Percentiles rank a stretch among this genome's conserved stretches.
Conservation (phyloP, 2,113 vertebrate species). For the Caloenas nicobarica region DNA sequence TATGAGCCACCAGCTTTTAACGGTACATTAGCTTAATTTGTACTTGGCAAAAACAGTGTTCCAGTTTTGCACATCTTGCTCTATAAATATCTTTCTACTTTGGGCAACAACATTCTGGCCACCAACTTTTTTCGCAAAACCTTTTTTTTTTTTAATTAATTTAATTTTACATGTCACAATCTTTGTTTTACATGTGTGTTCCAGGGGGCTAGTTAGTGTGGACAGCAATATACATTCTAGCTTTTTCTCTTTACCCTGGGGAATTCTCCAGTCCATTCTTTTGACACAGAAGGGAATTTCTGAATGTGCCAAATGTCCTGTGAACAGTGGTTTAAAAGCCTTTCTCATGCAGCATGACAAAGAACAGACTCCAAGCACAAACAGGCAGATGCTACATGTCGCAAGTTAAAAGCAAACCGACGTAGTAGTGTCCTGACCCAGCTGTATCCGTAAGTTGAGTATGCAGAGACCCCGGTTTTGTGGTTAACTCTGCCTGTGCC, state of each 20-base stretch:
- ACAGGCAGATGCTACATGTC: background rate
- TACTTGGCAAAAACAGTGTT: constrained; percentile 16
- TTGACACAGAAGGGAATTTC: background rate
- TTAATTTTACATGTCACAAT: background rate
- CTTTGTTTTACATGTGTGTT: background rate
- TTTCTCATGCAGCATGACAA: background rate
- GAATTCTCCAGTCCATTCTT: background rate
- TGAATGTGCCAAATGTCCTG: background rate
- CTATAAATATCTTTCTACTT: constrained; percentile 14
- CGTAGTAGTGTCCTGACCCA: background rate
- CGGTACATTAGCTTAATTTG: constrained; percentile 48
- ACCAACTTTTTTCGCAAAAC: background rate
- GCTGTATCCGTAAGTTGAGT: background rate
- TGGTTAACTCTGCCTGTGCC: background rate
- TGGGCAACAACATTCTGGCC: background rate
- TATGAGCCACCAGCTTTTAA: constrained; percentile 5
- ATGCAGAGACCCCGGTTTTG: background rate
- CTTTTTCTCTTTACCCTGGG: background rate
- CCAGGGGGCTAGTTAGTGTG: background rate
- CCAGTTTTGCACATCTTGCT: background rate
- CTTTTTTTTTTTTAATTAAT: background rate
- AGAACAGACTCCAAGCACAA: background rate
- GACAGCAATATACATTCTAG: background rate
- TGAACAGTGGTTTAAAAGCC: background rate
- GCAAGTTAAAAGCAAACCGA: background rate